Percentiles rank a stretch among this genome's conserved stretches.
Conservation (phyloP, 2,888 invertebrate genomes). For the Onchidella celtica region DNA sequence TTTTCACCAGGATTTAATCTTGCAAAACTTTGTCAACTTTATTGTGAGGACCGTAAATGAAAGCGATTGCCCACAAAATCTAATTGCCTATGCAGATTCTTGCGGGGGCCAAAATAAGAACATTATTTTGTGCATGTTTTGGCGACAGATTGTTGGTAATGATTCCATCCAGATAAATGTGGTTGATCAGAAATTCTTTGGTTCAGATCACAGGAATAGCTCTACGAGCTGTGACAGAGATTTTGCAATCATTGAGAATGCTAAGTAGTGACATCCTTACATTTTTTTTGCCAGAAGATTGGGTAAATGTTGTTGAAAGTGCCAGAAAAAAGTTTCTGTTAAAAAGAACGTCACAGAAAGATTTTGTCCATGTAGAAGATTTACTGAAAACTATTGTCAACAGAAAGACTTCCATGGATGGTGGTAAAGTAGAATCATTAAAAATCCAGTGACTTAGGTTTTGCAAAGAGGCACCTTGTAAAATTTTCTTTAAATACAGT, state of each 20-base stretch:
- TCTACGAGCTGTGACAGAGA: conserved; percentile 25
- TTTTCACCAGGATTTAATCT: conserved; percentile 7
- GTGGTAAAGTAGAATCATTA: not conserved
- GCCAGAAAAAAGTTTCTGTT: not conserved
- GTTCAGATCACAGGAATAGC: not conserved
- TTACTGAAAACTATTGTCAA: not conserved
- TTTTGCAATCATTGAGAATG: conserved; percentile 3
- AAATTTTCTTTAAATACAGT: not conserved
- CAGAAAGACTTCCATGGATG: not conserved
- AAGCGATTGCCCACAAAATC: no score
- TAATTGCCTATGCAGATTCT: conserved; percentile 5
- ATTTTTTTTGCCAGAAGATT: not conserved
- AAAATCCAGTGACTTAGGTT: not conserved
- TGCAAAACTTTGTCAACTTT: not conserved
- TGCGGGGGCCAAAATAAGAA: conserved; percentile 20
- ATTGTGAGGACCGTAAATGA: not conserved
- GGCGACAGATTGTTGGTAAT: conserved; percentile 2
- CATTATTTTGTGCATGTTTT: not conserved
- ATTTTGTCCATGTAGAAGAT: not conserved
- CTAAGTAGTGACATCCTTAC: not conserved
- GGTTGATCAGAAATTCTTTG: conserved; percentile 23
- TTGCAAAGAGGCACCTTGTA: not conserved
- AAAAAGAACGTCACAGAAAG: not conserved
- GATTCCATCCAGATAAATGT: not conserved
- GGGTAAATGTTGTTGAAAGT: not conserved